phyloP scores from a whole-genome alignment of 2,888 invertebrate species.

The Plagiodera versicolora region DNA sequence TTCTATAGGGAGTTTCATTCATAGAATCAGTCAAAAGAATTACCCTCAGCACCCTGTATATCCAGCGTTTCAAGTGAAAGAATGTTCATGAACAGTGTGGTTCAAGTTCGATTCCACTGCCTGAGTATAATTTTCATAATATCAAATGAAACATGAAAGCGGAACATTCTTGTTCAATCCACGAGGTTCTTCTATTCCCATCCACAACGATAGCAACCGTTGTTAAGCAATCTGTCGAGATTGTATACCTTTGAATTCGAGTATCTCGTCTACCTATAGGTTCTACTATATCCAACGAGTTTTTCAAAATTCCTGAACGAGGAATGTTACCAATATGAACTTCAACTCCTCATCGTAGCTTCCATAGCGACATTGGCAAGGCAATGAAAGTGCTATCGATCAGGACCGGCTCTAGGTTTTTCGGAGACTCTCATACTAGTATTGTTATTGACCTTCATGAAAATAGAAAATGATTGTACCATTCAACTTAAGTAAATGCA shows the following conservation, averaged over 20 bases:
- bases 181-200: neutral
- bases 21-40: no score
- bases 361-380: neutral
- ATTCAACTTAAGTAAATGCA: no score
- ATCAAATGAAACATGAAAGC: neutral
- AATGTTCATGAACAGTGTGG: no score
- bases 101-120: neutral
- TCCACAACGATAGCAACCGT: conserved; percentile 7
- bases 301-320: conserved; percentile 24
- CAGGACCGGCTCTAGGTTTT: neutral
- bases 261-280: neutral
- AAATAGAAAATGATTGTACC: no score
- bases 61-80: no score
- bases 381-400: no score
- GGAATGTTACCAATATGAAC: conserved; percentile 33
- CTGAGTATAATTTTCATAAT: neutral
- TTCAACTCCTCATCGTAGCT: neutral
- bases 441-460: no score
- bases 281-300: conserved; percentile 16
- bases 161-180: neutral
- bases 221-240: conserved; percentile 20
- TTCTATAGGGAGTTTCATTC: no score
- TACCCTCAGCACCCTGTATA: no score
- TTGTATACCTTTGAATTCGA: conserved; percentile 17
- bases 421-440: neutral